Percentiles rank a stretch among this genome's conserved stretches.
These are phyloP conservation scores for Pionites leucogaster DNA, from an alignment of 2,113 vertebrate species.

Conservation along the genomic window DNA sequence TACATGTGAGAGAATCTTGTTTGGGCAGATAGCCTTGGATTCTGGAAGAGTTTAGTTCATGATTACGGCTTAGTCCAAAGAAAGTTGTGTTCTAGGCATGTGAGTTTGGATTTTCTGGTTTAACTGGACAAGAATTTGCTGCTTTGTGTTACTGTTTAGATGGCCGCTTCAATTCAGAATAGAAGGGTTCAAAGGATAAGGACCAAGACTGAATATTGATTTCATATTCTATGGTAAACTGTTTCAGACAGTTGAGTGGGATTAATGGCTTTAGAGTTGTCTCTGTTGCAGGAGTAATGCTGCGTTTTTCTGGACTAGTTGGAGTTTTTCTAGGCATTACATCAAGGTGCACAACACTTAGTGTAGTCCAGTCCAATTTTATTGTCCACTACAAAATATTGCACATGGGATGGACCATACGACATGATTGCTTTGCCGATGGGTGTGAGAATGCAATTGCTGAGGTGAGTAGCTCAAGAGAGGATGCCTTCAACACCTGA, in stretches of 20 bases:
- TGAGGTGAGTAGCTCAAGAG: too few species aligned
- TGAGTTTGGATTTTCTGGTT: neutral
- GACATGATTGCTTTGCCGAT: neutral
- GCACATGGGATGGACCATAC: fast-evolving
- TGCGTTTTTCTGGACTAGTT: neutral
- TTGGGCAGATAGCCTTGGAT: neutral
- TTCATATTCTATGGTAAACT: neutral
- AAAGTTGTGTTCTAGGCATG: neutral
- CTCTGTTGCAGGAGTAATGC: neutral
- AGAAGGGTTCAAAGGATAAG: neutral
- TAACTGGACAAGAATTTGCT: neutral
- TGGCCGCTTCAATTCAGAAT: neutral
- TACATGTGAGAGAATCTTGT: neutral
- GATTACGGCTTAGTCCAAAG: neutral
- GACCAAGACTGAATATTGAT: neutral
- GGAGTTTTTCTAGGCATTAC: neutral
- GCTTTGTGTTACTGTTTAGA: neutral
- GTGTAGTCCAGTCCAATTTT: neutral
- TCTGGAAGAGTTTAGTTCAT: neutral
- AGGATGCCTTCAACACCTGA: too few species aligned
- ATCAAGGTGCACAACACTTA: neutral
- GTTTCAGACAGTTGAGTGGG: neutral
- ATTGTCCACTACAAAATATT: neutral
- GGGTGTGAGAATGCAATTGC: neutral
- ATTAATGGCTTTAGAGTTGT: neutral